These are phyloP conservation scores for Tinea semifulvella DNA, from an alignment of 2,888 invertebrate genomes.

Conservation along the genomic window DNA sequence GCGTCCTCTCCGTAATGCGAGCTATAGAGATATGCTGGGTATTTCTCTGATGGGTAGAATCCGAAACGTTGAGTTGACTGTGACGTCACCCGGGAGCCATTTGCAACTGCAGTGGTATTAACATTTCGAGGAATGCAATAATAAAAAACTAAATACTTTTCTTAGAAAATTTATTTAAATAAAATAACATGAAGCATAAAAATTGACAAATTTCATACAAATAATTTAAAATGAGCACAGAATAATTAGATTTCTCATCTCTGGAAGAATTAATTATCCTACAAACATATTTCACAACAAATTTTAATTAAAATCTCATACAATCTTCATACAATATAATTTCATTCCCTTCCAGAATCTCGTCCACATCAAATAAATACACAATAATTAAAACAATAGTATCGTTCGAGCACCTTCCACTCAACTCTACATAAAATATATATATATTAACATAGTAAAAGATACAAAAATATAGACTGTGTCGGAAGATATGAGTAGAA, in stretches of 20 bases:
- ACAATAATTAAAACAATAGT: constrained; percentile 15
- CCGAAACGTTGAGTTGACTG: too few species aligned
- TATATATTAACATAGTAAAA: constrained; percentile 31
- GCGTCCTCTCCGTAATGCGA: too few species aligned
- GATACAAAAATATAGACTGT: constrained; percentile 23
- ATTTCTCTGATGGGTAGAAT: too few species aligned
- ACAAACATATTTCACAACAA: constrained; percentile 6
- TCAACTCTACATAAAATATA: constrained; percentile 25
- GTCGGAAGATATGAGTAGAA: constrained; percentile 21
- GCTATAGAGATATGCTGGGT: too few species aligned
- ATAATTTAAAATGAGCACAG: constrained; percentile 47
- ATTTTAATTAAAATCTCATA: constrained; percentile 8
- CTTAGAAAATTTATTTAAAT: constrained; percentile 60
- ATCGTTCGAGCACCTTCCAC: constrained; percentile 17
- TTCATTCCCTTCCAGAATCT: constrained; percentile 23
- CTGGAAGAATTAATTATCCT: not conserved
- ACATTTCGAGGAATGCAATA: too few species aligned
- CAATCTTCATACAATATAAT: constrained; percentile 27
- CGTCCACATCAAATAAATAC: constrained; percentile 17
- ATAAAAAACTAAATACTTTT: constrained; percentile 23
- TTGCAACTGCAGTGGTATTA: too few species aligned
- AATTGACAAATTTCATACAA: constrained; percentile 59
- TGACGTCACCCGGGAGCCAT: too few species aligned
- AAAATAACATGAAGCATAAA: constrained; percentile 63
- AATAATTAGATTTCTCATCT: not conserved